phyloP scores from a whole-genome alignment of 2,888 invertebrate species.

The Pinctada fucata region DNA sequence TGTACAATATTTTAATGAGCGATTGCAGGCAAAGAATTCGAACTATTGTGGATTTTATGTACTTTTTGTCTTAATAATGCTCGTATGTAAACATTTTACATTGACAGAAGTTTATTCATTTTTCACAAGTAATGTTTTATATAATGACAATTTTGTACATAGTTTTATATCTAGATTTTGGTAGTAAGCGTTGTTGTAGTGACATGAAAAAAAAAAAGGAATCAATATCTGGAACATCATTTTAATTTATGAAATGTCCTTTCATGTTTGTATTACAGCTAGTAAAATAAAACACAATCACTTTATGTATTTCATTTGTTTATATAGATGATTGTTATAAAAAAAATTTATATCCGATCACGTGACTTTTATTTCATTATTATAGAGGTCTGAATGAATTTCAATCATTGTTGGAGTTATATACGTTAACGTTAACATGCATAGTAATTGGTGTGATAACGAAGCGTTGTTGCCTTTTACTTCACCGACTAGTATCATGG shows the following conservation, averaged over 20 bases:
- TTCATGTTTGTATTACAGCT: too few relatives aligned
- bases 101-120: background rate
- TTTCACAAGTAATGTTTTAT: background rate
- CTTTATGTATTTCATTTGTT: too few relatives aligned
- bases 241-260: too few relatives aligned
- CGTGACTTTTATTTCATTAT: too few relatives aligned
- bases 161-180: too few relatives aligned
- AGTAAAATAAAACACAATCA: too few relatives aligned
- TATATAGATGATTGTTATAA: too few relatives aligned
- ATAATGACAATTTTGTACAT: slow-evolving; percentile 1
- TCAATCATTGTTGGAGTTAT: background rate
- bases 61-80: slow-evolving; percentile 7
- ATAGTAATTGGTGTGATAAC: slow-evolving; percentile 8
- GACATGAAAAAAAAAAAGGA: too few relatives aligned
- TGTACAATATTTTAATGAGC: background rate
- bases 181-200: too few relatives aligned
- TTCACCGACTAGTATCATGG: background rate
- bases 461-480: slow-evolving; percentile 14
- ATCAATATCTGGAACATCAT: too few relatives aligned
- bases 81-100: background rate
- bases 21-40: background rate
- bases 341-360: too few relatives aligned
- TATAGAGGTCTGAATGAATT: too few relatives aligned
- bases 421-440: background rate
- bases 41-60: slow-evolving; percentile 24